A percentile compares a stretch with the other conserved stretches of the same genome.
phyloP scores from a whole-genome alignment of 2,888 invertebrate species.

The Argyra leucocephala region DNA sequence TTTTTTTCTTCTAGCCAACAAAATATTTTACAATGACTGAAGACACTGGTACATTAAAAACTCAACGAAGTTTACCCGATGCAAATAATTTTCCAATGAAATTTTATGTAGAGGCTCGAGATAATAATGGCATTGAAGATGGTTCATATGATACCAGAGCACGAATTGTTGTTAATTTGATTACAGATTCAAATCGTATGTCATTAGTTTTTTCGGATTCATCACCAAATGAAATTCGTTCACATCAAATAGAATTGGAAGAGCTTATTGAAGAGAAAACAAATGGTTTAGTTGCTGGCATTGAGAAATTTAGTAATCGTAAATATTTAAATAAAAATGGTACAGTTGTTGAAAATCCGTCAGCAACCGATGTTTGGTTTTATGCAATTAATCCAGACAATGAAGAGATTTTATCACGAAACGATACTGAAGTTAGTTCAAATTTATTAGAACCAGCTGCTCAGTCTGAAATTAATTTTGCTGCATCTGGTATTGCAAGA shows the following conservation, averaged over 20 bases:
- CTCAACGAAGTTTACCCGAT: conserved; percentile 61
- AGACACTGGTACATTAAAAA: conserved; percentile 66
- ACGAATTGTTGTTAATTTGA: conserved; percentile 53
- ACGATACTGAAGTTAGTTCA: conserved; percentile 60
- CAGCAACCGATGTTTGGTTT: conserved; percentile 79
- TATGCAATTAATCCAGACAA: conserved; percentile 72
- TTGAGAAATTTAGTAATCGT: conserved; percentile 74
- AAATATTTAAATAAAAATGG: conserved; percentile 65
- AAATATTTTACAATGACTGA: conserved; percentile 62
- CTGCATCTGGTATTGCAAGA: conserved; percentile 57
- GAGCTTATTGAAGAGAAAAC: conserved; percentile 46
- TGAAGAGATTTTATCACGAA: conserved; percentile 63
- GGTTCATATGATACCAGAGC: conserved; percentile 39
- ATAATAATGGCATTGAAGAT: conserved; percentile 46
- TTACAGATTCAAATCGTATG: conserved; percentile 66
- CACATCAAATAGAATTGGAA: conserved; percentile 45
- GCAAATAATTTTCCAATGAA: conserved; percentile 62
- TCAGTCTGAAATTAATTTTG: conserved; percentile 57
- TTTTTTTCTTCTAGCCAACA: conserved; percentile 31
- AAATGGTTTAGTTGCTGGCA: conserved; percentile 64
- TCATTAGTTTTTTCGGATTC: conserved; percentile 67
- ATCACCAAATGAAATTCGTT: conserved; percentile 58
- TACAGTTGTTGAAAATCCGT: conserved; percentile 57
- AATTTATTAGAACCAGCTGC: conserved; percentile 54
- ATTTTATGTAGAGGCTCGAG: conserved; percentile 57